These are phyloP conservation scores for Machaerirhynchus nigripectus DNA, from an alignment of 2,113 vertebrate species.

Conservation along the genomic window DNA sequence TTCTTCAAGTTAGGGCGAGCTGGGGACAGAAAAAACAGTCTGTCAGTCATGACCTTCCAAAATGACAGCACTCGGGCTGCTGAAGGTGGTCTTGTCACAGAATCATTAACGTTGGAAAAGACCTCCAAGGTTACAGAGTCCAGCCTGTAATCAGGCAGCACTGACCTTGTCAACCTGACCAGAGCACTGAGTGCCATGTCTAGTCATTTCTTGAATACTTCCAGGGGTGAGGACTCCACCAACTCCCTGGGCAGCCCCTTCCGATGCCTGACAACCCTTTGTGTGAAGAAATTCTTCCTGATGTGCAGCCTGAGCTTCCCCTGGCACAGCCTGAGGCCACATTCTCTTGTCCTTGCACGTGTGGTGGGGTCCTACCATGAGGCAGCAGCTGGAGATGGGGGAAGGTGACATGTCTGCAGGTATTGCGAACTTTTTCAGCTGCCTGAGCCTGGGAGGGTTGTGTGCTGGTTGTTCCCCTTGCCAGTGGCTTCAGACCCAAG, in stretches of 20 bases:
- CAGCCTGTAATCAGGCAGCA: neutral
- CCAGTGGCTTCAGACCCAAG: neutral
- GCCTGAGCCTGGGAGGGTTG: neutral
- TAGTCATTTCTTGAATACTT: neutral
- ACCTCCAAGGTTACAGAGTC: neutral
- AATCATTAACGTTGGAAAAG: neutral
- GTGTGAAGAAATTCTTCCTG: neutral
- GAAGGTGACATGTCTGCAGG: neutral
- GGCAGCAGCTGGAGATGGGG: neutral
- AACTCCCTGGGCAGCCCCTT: neutral
- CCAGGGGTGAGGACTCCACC: neutral
- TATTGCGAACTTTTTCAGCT: neutral
- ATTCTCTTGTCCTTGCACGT: neutral
- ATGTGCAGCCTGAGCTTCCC: neutral
- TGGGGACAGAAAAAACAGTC: neutral
- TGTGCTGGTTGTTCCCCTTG: neutral
- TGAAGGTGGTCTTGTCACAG: neutral
- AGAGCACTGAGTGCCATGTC: neutral
- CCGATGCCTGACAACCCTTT: fast-evolving
- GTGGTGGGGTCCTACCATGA: neutral
- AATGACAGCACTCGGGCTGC: neutral
- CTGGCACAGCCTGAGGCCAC: neutral
- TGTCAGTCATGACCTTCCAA: neutral
- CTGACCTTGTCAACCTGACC: neutral
- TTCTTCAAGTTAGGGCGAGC: neutral